Conservation (phyloP, 2,797 vertebrate species). For the Dryobates pubescens region DNA sequence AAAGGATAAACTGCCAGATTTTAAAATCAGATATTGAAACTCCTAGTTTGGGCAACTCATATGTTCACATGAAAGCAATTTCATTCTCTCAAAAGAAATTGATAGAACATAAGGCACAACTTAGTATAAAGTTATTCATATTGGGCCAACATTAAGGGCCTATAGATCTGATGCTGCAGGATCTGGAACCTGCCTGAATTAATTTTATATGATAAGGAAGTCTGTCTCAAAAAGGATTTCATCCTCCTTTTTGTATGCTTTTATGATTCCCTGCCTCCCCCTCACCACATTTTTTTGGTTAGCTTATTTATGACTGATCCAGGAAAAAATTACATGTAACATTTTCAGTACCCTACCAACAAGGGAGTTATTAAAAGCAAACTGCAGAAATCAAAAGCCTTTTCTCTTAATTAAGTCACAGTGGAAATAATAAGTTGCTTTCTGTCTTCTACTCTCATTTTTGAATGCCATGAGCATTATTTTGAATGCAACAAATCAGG, state of each 20-base stretch:
- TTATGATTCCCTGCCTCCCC: background rate
- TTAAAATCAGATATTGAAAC: background rate
- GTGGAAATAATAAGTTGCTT: background rate
- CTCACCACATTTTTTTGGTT: background rate
- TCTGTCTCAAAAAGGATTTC: background rate
- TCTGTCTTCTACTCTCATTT: background rate
- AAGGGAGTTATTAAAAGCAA: background rate
- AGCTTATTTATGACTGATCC: background rate
- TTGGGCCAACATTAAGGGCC: background rate
- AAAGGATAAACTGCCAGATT: background rate
- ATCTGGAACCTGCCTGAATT: background rate
- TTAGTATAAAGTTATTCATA: background rate
- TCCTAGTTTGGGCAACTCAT: background rate
- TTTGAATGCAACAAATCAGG: background rate
- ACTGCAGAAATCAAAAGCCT: background rate
- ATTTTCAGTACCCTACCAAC: background rate
- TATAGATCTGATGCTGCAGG: background rate
- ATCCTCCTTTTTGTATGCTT: background rate
- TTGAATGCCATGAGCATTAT: background rate
- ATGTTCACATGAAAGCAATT: background rate
- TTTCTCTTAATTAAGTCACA: slow-evolving; percentile 41
- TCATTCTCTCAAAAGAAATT: background rate
- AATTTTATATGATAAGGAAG: background rate
- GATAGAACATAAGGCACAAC: background rate
- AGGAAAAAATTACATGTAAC: background rate